These are phyloP conservation scores for Chymomyza costata DNA, from an alignment of 1,140 invertebrate genomes.

Conservation along the genomic window DNA sequence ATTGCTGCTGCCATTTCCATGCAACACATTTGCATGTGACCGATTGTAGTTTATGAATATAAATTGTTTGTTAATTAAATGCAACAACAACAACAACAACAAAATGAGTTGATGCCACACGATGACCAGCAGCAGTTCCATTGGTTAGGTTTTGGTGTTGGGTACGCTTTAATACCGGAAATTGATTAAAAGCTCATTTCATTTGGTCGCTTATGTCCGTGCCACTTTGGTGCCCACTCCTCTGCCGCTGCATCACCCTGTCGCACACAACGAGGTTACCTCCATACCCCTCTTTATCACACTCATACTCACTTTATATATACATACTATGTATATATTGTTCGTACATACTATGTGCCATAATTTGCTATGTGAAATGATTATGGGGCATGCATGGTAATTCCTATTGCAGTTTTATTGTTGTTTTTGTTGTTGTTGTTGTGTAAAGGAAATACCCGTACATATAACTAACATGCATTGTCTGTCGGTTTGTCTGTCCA, in stretches of 20 bases:
- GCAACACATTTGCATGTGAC: slow-evolving; percentile 64
- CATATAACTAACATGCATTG: slow-evolving; percentile 24
- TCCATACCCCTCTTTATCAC: too few species aligned
- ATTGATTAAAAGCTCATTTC: slow-evolving; percentile 73
- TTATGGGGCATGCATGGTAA: slow-evolving; percentile 40
- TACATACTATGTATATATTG: slow-evolving; percentile 1
- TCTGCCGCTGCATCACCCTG: too few species aligned
- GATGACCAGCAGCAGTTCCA: too few species aligned
- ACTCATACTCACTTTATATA: too few species aligned
- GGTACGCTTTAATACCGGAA: slow-evolving; percentile 67
- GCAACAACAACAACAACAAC: slow-evolving; percentile 46
- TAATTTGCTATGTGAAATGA: slow-evolving; percentile 71
- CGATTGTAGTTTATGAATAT: slow-evolving; percentile 71
- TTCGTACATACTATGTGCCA: slow-evolving; percentile 37
- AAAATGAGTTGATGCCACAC: too few species aligned
- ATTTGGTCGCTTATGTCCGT: slow-evolving; percentile 38
- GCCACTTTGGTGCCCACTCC: slow-evolving; percentile 6
- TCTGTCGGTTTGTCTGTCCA: too few species aligned
- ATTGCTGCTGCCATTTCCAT: slow-evolving; percentile 28
- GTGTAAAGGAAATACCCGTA: slow-evolving; percentile 34
- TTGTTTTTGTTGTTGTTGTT: slow-evolving; percentile 4
- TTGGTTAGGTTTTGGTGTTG: too few species aligned
- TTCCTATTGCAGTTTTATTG: slow-evolving; percentile 1
- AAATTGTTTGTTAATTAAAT: slow-evolving; percentile 73
- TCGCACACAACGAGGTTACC: too few species aligned